Evolutionary conservation across 2,888 invertebrate genomes (phyloP).

Genomic region (Conomelus anceps): DNA sequence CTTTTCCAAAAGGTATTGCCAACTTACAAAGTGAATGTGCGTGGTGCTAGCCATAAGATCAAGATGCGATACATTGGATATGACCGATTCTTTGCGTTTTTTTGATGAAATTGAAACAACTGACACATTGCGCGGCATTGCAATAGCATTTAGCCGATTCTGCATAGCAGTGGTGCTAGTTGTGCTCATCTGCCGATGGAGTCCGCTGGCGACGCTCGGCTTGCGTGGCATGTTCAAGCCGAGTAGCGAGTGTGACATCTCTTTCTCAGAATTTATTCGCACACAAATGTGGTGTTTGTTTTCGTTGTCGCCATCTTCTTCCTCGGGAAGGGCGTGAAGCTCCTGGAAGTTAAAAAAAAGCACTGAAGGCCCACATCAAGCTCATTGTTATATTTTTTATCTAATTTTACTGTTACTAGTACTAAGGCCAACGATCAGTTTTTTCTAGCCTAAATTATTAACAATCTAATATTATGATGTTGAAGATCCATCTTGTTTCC

Average conservation of each 20-base stretch:
- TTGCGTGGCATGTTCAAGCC: constrained; percentile 2
- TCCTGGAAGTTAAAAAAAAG: not conserved
- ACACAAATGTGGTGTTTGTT: not conserved
- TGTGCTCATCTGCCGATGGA: constrained; percentile 1
- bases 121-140: not conserved
- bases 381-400: too few relatives aligned
- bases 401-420: too few relatives aligned
- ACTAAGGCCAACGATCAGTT: too few relatives aligned
- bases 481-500: too few relatives aligned
- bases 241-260: constrained; percentile 9
- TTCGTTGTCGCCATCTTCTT: not conserved
- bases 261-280: not conserved
- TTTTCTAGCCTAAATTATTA: too few relatives aligned
- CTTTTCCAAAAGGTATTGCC: not conserved
- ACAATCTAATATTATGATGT: too few relatives aligned
- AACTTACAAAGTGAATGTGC: constrained; percentile 34
- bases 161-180: constrained; percentile 5
- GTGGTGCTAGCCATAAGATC: constrained; percentile 36
- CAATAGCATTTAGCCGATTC: not conserved
- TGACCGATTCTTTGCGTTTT: constrained; percentile 25
- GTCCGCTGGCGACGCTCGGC: not conserved
- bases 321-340: not conserved
- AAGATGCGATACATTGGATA: constrained; percentile 34
- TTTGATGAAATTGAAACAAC: not conserved
- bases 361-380: not conserved